Evolutionary conservation across 2,797 vertebrate species (phyloP).

Genomic region (Hylomyscus alleni): DNA sequence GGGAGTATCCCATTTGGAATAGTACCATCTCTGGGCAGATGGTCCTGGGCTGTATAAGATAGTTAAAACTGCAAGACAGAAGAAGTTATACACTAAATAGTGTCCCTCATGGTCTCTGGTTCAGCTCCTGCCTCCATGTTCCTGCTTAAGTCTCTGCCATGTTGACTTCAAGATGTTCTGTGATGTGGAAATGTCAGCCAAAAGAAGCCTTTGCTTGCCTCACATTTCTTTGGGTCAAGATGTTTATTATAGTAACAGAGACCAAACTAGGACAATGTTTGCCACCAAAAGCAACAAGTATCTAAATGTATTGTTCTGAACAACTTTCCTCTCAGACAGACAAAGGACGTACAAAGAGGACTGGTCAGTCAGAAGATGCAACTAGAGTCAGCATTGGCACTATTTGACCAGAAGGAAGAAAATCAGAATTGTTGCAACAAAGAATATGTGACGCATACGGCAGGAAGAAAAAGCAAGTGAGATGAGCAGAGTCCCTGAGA

Average conservation of each 20-base stretch:
- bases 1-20: not conserved
- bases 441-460: not conserved
- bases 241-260: not conserved
- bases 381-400: not conserved
- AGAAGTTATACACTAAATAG: not conserved
- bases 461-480: not conserved
- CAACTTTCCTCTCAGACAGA: not conserved
- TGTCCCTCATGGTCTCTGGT: not conserved
- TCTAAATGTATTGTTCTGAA: not conserved
- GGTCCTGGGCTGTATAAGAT: not conserved
- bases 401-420: not conserved
- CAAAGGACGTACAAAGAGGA: fast-evolving
- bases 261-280: not conserved
- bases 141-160: not conserved
- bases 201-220: not conserved
- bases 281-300: conserved; percentile 28
- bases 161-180: not conserved
- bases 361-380: not conserved
- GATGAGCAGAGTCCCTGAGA: not conserved
- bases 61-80: not conserved
- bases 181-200: not conserved
- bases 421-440: not conserved
- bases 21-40: not conserved
- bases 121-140: not conserved
- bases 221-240: not conserved